phyloP scores from a whole-genome alignment of 1,140 invertebrate species.

The Helicoverpa armigera region DNA sequence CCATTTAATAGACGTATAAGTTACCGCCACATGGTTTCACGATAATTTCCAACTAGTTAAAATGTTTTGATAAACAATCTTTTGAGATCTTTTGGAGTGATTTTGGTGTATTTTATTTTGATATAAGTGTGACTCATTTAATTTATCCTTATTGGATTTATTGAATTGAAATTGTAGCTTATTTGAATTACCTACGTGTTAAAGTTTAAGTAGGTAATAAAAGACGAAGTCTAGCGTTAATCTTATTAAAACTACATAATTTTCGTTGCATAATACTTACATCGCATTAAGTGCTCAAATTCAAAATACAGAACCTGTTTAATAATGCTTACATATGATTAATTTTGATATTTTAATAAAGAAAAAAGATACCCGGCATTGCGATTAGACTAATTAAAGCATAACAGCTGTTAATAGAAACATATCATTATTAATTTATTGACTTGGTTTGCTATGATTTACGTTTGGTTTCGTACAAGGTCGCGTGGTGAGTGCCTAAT shows the following conservation, averaged over 20 bases:
- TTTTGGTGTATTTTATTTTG: background rate
- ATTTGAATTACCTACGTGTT: too few species aligned
- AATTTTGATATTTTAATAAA: background rate
- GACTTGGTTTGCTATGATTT: slow-evolving; percentile 19
- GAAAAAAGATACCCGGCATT: background rate
- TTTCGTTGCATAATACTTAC: too few species aligned
- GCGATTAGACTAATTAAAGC: background rate
- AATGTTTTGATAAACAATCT: background rate
- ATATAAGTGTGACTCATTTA: background rate
- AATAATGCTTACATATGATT: background rate
- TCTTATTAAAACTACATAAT: too few species aligned
- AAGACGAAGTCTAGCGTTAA: too few species aligned
- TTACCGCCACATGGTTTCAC: slow-evolving; percentile 3
- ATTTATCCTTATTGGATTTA: too few species aligned
- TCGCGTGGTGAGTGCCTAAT: background rate
- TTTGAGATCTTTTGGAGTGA: background rate
- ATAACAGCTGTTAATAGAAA: background rate
- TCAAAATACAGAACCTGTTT: background rate
- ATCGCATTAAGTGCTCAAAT: too few species aligned
- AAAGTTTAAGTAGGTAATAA: too few species aligned
- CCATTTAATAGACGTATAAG: slow-evolving; percentile 15
- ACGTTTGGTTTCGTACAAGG: slow-evolving; percentile 15
- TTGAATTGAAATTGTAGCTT: too few species aligned
- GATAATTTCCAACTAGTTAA: background rate
- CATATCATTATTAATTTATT: slow-evolving; percentile 4